Percentiles rank a stretch among this genome's conserved stretches.
phyloP scores from a whole-genome alignment of 2,113 vertebrate genomes.

The Lepus europaeus region DNA sequence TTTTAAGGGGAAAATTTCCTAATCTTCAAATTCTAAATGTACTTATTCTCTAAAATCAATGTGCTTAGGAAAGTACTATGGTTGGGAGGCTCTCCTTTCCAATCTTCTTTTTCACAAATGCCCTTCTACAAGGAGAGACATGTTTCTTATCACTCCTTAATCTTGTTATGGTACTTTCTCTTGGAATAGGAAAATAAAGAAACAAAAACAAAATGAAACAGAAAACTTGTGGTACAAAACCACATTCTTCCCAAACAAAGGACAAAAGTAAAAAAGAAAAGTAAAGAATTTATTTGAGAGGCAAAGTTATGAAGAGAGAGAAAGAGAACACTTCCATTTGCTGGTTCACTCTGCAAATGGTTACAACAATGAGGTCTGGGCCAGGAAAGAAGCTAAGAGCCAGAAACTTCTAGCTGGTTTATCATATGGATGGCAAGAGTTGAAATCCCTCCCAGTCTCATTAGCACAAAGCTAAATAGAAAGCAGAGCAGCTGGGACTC shows the following conservation, averaged over 20 bases:
- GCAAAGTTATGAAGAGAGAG: no score
- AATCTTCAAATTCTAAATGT: neutral
- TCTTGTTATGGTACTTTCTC: neutral
- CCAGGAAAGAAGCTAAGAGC: no score
- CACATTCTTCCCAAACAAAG: neutral
- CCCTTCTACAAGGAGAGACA: neutral
- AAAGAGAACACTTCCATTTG: no score
- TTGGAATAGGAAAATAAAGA: neutral
- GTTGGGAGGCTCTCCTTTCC: neutral
- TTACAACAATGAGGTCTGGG: no score
- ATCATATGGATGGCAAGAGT: no score
- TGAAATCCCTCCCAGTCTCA: no score
- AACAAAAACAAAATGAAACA: no score
- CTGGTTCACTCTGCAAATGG: no score
- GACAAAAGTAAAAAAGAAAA: neutral
- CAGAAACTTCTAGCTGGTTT: no score
- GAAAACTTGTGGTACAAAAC: neutral
- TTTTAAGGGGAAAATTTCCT: neutral
- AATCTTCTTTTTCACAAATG: neutral
- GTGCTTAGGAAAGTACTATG: neutral
- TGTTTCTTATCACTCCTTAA: neutral
- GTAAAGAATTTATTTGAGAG: neutral
- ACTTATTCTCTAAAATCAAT: neutral
- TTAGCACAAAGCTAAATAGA: no score
- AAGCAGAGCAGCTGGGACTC: no score